phyloP scores from a whole-genome alignment of 92 coral and sea anemone species.

The Bergia sp. region DNA sequence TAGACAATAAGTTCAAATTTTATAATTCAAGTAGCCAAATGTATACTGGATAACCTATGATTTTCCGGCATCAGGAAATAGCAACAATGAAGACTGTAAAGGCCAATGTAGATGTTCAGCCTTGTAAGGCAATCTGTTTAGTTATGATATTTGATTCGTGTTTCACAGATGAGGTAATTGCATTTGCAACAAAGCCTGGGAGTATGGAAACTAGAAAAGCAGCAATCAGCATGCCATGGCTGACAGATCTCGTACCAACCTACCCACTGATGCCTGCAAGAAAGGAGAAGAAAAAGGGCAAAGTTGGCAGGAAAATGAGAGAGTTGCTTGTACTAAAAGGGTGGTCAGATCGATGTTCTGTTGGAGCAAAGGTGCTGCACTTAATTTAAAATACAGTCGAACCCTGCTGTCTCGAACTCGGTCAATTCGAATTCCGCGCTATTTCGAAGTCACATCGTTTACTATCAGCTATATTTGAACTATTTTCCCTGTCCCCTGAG shows the following conservation, averaged over 20 bases:
- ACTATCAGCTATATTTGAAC: no score
- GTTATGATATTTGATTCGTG: neutral
- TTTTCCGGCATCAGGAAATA: no score
- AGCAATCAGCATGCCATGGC: neutral
- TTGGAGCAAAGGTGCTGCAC: constrained; percentile 6
- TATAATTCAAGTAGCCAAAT: neutral
- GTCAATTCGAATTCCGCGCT: no score
- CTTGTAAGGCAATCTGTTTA: neutral
- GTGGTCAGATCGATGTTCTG: neutral
- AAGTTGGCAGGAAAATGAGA: neutral
- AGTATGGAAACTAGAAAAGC: neutral
- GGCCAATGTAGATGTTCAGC: neutral
- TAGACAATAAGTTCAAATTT: neutral
- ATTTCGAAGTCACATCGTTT: no score
- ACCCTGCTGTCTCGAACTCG: no score
- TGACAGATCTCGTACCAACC: constrained; percentile 1
- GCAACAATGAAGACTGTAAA: neutral
- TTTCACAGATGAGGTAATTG: constrained; percentile 6
- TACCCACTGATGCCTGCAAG: neutral
- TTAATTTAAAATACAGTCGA: neutral
- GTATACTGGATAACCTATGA: neutral
- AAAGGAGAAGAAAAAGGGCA: neutral
- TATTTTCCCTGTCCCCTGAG: no score
- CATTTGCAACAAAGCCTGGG: no score
- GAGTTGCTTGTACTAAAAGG: constrained; percentile 12